Conservation (phyloP, 2,113 vertebrate genomes). For the Mormyrus lacerda region DNA sequence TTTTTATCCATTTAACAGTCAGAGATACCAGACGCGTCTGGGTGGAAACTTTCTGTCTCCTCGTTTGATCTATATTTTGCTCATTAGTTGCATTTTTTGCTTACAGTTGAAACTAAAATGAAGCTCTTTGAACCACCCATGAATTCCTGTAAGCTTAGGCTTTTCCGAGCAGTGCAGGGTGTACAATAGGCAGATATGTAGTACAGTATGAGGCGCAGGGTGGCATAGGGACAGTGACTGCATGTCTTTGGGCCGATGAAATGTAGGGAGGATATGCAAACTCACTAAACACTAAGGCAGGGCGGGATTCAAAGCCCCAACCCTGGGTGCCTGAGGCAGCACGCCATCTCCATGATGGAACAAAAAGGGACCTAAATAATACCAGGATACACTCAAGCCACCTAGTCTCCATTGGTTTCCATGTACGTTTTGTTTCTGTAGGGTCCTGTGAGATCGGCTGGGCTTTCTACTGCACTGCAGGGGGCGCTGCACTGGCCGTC, state of each 20-base stretch:
- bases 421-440: slow-evolving; percentile 40
- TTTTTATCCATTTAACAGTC: not conserved
- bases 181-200: not conserved
- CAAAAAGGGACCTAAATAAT: not conserved
- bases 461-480: slow-evolving; percentile 92
- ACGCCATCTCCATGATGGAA: not conserved
- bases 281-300: not conserved
- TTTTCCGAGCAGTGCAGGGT: not conserved
- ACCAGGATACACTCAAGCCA: not conserved
- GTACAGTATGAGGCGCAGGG: not conserved
- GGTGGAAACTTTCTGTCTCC: not conserved
- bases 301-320: not conserved
- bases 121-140: not conserved
- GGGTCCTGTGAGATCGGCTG: slow-evolving; percentile 92
- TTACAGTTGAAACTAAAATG: not conserved
- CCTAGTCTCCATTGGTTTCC: not conserved
- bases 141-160: not conserved
- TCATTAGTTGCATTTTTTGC: not conserved
- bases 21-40: not conserved
- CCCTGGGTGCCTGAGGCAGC: not conserved
- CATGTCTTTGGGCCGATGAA: not conserved
- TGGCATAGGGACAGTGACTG: not conserved
- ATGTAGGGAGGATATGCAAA: not conserved
- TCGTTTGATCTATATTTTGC: not conserved
- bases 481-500: slow-evolving; percentile 73